Evolutionary conservation across 2,888 invertebrate species (phyloP), one percentile per base, ranked within the genome.

Genomic region (Liposcelis brunnea): DNA sequence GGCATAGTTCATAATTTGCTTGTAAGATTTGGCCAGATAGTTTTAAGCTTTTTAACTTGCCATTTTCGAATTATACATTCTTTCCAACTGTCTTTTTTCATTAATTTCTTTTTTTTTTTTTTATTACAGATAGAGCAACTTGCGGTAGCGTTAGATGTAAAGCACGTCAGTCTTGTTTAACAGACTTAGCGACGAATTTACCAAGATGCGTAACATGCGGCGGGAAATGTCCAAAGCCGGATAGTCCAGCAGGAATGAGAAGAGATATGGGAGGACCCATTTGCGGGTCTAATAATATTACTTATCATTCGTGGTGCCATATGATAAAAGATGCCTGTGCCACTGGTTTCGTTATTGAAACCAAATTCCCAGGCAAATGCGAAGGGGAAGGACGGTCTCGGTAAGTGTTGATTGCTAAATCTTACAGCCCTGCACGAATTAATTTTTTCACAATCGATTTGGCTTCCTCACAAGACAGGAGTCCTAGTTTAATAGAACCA

Each of bases 221-320:
- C 55, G 43, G 55, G 56, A 45, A 58, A 58, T 43, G 61, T 60
- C 45, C 57, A 58, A 26, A 52, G 56, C 42, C 57, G 57, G 48
- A 52, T 55, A 38, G 52, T 58, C 45, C 53, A 56, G 36, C 26
- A 6, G 26, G 42, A n/a, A 19, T 50, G 62, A 56, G 26, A 8
- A 56, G 60, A 50, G 55, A 59, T 45, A 19, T 34, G 31, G 50
- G 53, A 26, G 55, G 57, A 6, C 55, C 57, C 15, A 65, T 82
- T 47, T 83, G 83, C 59, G 82, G 79, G 48, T 70, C 72, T 53
- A 80, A 84, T 62, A 79, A 79, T 60, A 69, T 70, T 54, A 81
- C 80, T 18, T 83, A 84, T 59, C 67, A 69, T 51, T 79, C 77
- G 47, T 82, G 80, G 79, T 83, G 83, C 61, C 78, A 80, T 61